A percentile compares a stretch with the other conserved stretches of the same genome.
Conservation (phyloP, 2,113 vertebrate genomes). For the Toxotes chatareus region DNA sequence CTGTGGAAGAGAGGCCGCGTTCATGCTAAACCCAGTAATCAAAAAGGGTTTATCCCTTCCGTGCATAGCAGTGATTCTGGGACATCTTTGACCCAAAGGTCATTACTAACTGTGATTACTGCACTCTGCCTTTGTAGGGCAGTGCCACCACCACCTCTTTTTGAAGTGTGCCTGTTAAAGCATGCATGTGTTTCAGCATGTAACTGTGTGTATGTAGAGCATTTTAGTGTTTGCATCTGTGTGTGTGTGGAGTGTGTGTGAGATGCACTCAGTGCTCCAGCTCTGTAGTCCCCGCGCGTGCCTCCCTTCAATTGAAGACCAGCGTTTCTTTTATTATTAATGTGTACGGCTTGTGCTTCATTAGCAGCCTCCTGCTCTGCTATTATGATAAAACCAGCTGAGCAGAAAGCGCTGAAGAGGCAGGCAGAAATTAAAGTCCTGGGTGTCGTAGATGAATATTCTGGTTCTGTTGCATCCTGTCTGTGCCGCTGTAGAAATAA, state of each 20-base stretch:
- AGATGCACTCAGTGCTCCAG: conserved; percentile 20
- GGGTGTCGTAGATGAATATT: conserved; percentile 17
- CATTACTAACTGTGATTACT: too few relatives aligned
- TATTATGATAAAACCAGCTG: conserved; percentile 14
- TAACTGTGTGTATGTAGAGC: too few relatives aligned
- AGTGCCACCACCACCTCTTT: too few relatives aligned
- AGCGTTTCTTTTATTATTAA: conserved; percentile 66
- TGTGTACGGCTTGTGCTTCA: conserved; percentile 37
- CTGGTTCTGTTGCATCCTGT: conserved; percentile 39
- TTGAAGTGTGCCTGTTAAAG: background rate
- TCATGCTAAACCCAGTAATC: too few relatives aligned
- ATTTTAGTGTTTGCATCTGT: background rate
- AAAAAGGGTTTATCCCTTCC: too few relatives aligned
- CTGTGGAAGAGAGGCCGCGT: too few relatives aligned
- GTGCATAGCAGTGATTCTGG: too few relatives aligned
- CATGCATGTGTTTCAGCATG: background rate
- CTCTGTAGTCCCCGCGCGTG: conserved; percentile 49
- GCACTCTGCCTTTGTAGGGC: too few relatives aligned
- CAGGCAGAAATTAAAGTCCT: conserved; percentile 20
- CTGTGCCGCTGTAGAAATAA: conserved; percentile 15
- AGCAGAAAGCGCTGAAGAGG: too few relatives aligned
- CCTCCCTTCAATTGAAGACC: conserved; percentile 52
- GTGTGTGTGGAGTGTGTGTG: conserved; percentile 4
- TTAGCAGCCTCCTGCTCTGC: conserved; percentile 17
- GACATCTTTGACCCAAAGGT: too few relatives aligned